Percentiles rank a stretch among this genome's conserved stretches.
Evolutionary conservation across 2,113 vertebrate genomes (phyloP).

Genomic region (Hepsetus odoe): DNA sequence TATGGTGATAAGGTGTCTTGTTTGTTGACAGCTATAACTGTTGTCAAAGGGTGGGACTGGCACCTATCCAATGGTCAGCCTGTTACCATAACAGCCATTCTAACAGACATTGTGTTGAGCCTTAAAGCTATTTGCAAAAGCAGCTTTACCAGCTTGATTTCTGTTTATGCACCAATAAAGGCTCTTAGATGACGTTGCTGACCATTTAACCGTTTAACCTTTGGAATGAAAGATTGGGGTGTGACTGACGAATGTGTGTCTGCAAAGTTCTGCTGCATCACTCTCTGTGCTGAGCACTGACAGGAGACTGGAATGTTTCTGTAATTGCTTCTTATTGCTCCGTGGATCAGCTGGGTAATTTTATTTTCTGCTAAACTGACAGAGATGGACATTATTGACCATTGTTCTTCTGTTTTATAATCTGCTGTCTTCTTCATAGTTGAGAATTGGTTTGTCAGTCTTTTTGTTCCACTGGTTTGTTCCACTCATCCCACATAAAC

Average conservation of each 20-base stretch:
- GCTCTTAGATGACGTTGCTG: background rate
- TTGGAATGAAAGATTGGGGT: conserved; percentile 15
- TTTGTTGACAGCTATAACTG: conserved; percentile 5
- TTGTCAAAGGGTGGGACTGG: conserved; percentile 3
- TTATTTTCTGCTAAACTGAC: background rate
- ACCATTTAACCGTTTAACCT: background rate
- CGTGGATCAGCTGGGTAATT: background rate
- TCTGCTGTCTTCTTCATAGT: background rate
- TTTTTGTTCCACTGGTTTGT: no score
- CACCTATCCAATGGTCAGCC: background rate
- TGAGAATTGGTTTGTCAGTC: no score
- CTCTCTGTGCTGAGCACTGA: background rate
- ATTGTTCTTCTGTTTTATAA: background rate
- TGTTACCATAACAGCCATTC: background rate
- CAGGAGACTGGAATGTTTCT: background rate
- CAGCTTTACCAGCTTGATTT: background rate
- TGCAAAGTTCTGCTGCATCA: background rate
- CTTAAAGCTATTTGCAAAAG: background rate
- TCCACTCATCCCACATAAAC: no score
- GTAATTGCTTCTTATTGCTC: background rate
- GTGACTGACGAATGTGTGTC: background rate
- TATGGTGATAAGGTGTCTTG: background rate
- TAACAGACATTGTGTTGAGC: background rate
- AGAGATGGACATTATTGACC: background rate
- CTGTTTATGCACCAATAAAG: background rate